Evolutionary conservation across 2,888 invertebrate species (phyloP).

Genomic region (Tuberolachnus salignus): DNA sequence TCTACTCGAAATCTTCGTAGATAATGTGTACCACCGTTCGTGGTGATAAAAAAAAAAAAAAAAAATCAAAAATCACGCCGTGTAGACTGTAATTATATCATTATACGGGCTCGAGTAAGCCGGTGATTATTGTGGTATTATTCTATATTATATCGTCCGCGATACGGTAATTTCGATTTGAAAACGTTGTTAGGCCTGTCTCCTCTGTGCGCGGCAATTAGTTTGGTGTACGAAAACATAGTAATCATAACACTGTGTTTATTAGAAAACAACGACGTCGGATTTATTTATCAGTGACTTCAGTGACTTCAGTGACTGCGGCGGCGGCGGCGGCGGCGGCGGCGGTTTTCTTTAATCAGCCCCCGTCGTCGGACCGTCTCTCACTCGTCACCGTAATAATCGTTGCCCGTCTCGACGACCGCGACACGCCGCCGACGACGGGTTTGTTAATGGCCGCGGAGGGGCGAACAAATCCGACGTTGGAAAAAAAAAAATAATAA

Average conservation of each 20-base stretch:
- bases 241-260: too few species aligned
- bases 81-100: background rate
- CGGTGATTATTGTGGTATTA: background rate
- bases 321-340: background rate
- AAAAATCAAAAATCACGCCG: background rate
- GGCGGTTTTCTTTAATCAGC: constrained; percentile 21
- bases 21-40: too few species aligned
- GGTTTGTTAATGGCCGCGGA: constrained; percentile 29
- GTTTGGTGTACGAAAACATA: background rate
- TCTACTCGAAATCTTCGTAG: too few species aligned
- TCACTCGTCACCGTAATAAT: too few species aligned
- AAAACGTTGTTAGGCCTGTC: background rate
- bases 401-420: too few species aligned
- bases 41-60: too few species aligned
- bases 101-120: background rate
- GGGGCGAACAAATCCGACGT: background rate
- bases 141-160: background rate
- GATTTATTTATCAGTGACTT: background rate
- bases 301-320: background rate
- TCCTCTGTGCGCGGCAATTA: background rate
- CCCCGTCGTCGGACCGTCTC: too few species aligned
- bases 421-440: background rate
- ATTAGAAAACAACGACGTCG: background rate
- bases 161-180: constrained; percentile 22
- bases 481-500: background rate